Evolutionary conservation across 2,113 vertebrate genomes (phyloP).

Genomic region (Epinephelus cyanopodus): DNA sequence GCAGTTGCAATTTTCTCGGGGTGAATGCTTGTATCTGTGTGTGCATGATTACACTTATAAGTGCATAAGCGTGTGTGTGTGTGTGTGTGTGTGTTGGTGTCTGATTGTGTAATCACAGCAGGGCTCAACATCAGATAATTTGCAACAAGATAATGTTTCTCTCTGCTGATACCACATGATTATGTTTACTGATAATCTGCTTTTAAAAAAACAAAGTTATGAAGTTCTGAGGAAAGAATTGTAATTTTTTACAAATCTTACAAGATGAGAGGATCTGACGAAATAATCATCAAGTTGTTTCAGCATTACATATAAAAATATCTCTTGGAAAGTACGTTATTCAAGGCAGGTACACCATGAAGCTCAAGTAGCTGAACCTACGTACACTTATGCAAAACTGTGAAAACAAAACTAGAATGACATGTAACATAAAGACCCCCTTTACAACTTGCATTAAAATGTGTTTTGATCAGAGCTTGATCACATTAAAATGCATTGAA

Average conservation of each 20-base stretch:
- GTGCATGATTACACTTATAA: slow-evolving; percentile 18
- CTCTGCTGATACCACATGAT: slow-evolving; percentile 16
- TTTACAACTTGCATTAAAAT: no score
- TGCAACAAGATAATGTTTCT: slow-evolving; percentile 18
- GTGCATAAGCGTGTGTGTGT: neutral
- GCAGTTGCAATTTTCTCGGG: slow-evolving; percentile 52
- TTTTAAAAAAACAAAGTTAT: no score
- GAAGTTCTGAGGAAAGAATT: no score
- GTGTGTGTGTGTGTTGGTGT: neutral
- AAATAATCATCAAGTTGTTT: neutral
- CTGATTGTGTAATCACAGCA: slow-evolving; percentile 30
- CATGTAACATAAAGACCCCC: no score
- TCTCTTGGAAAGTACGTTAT: neutral
- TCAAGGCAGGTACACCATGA: neutral
- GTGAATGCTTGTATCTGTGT: slow-evolving; percentile 49
- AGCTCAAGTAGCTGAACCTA: no score
- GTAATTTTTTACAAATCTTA: no score
- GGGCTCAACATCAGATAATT: neutral
- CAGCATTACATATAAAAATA: neutral
- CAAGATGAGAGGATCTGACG: neutral
- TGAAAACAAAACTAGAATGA: no score
- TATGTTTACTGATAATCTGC: neutral
- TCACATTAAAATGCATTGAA: no score
- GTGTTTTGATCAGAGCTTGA: no score
- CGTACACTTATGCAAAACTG: no score